Conservation (phyloP, 1,140 invertebrate species). For the Helicoverpa armigera region DNA sequence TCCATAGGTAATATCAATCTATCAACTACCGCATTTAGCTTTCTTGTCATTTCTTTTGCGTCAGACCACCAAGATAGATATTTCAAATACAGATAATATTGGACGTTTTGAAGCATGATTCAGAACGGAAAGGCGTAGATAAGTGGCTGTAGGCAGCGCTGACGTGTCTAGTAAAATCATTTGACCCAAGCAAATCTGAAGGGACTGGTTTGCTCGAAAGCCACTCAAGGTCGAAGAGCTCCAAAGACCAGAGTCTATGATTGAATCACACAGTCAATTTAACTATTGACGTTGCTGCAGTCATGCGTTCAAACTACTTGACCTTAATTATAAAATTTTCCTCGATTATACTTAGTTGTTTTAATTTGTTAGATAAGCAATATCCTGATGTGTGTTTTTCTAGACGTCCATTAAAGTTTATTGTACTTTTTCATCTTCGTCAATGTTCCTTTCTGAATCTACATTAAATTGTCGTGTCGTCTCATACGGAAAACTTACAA, state of each 20-base stretch:
- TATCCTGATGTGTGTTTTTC: too few relatives aligned
- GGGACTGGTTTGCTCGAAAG: neutral
- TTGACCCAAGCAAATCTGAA: neutral
- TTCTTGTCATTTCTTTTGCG: too few relatives aligned
- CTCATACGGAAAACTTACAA: too few relatives aligned
- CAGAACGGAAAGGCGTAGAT: neutral
- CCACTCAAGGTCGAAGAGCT: neutral
- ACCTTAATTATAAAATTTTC: conserved; percentile 4
- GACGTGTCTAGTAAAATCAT: neutral
- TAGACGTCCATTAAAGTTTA: too few relatives aligned
- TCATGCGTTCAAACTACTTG: neutral
- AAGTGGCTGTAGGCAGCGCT: neutral
- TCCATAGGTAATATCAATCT: too few relatives aligned
- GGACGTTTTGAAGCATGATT: neutral
- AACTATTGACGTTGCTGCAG: neutral
- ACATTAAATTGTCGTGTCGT: neutral
- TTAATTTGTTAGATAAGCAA: neutral
- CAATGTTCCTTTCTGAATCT: neutral
- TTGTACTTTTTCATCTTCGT: neutral
- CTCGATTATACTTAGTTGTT: neutral
- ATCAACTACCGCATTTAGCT: too few relatives aligned
- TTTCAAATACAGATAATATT: neutral
- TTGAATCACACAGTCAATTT: conserved; percentile 16
- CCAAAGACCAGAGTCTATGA: neutral
- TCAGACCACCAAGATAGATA: too few relatives aligned